Conservation (phyloP, 2,888 invertebrate genomes). For the Pteria penguin region DNA sequence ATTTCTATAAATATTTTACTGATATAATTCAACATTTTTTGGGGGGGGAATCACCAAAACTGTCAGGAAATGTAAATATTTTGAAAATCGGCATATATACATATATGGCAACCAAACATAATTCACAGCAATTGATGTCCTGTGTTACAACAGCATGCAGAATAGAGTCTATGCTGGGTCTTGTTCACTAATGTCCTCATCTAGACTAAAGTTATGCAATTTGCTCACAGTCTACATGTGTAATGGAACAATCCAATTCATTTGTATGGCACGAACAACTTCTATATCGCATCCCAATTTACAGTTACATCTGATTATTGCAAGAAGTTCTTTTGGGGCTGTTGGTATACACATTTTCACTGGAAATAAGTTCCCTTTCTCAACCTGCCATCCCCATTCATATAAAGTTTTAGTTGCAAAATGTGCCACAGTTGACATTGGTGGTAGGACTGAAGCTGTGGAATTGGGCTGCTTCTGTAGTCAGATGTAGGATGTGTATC, state of each 20-base stretch:
- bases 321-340: constrained; percentile 47
- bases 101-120: neutral
- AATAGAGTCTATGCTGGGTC: neutral
- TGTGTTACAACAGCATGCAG: neutral
- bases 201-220: neutral
- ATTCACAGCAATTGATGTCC: neutral
- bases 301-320: constrained; percentile 48
- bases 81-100: too few relatives aligned
- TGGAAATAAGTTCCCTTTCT: constrained; percentile 22
- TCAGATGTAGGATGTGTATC: constrained; percentile 51
- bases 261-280: constrained; percentile 50
- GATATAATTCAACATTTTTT: too few relatives aligned
- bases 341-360: constrained; percentile 44
- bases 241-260: constrained; percentile 43
- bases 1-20: too few relatives aligned
- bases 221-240: constrained; percentile 16
- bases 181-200: neutral
- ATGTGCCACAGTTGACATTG: constrained; percentile 47
- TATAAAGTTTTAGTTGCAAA: neutral
- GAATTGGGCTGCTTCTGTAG: constrained; percentile 50
- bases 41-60: too few relatives aligned
- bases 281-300: constrained; percentile 45
- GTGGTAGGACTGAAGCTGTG: constrained; percentile 47
- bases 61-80: neutral
- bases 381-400: constrained; percentile 52